These are phyloP conservation scores for Actinemys pallida DNA, from an alignment of 2,113 vertebrate genomes.

Conservation along the genomic window DNA sequence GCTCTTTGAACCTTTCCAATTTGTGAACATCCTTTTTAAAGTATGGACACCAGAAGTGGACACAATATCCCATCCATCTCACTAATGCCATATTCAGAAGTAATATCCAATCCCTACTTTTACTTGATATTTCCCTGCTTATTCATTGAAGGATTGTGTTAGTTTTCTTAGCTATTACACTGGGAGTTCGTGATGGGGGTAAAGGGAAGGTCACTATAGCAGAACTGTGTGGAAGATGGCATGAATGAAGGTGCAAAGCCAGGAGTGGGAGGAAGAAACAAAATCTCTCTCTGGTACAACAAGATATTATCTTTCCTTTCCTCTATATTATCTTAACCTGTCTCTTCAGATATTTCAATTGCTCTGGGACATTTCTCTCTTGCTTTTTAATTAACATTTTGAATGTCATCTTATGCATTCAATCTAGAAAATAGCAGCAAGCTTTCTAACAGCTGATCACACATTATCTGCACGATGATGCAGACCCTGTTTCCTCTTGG, in stretches of 20 bases:
- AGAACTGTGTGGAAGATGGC: background rate
- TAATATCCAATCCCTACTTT: background rate
- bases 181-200: background rate
- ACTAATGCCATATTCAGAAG: background rate
- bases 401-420: background rate
- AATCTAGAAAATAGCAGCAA: slow-evolving; percentile 22
- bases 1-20: slow-evolving; percentile 12
- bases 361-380: background rate
- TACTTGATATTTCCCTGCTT: background rate
- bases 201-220: background rate
- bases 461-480: background rate
- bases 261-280: background rate
- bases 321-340: background rate
- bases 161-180: background rate
- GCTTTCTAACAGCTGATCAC: slow-evolving; percentile 9
- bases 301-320: background rate
- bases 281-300: background rate
- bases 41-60: background rate
- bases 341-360: slow-evolving; percentile 6
- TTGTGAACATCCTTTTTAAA: slow-evolving; percentile 17
- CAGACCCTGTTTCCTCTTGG: rapidly evolving
- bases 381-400: background rate
- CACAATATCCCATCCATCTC: background rate
- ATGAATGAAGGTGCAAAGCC: background rate
- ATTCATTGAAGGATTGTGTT: background rate